Evolutionary conservation across 2,113 vertebrate species (phyloP), one percentile per base, ranked within the genome.

Genomic region (Hyla sarda): DNA sequence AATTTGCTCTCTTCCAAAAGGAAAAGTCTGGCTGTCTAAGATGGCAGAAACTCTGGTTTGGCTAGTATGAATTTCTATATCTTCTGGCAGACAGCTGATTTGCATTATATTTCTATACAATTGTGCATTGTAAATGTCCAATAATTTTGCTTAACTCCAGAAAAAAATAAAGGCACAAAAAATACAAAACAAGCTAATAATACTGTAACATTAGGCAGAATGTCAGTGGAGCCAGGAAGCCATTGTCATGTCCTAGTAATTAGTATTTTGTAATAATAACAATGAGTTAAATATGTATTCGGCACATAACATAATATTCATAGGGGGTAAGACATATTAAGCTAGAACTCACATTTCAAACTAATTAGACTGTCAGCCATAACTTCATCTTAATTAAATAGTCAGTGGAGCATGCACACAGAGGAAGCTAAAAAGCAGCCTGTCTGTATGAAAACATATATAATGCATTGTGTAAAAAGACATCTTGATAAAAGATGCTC

Each of bases 351-450:
- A 76, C 82, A 65, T 87, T 86, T 90, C 83, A 83, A 1, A 45
- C 71, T 88, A 80, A 88, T 86, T 84, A 83, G 82, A 17, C 83
- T 87, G 87, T 88, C 88, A 62, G 69, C 65, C 37, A 75, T 86
- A 3, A 54, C 89, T 86, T 73, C 48, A 78, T 80, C 77, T 75
- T 89, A 86, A 91, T 87, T 86, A 89, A 89, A 74, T 74, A 86
- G 77, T 54, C 83, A 87, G 82, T 62, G 79, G 85, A 77, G 85
- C 88, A 82, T 14, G 52, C 74, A 65, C 74, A 74, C 56, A 30
- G 1, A 19, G 69, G 69, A 88, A 72, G 82, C 77, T 21, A 12
- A 77, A 12, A 28, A 2, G 19, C 21, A 28, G 76, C 58, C 6
- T 60, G 30, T 60, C 74, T 86, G 83, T 47, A 56, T 62, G 54